Percentiles rank a stretch among this genome's conserved stretches.
Evolutionary conservation across 2,797 vertebrate genomes (phyloP).

Genomic region (Propithecus perrieri): DNA sequence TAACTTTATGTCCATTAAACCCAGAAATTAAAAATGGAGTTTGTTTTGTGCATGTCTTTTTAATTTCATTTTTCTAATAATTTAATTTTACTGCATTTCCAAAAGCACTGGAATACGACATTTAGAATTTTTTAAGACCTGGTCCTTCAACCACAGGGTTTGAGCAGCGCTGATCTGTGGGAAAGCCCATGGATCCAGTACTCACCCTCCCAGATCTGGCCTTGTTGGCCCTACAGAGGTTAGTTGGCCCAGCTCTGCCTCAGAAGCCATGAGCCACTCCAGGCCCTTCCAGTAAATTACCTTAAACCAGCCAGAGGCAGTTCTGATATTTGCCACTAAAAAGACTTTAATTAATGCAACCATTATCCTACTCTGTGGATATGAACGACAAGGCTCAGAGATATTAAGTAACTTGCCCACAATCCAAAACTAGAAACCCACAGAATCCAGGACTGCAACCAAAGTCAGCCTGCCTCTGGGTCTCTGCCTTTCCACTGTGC

Average conservation of each 20-base stretch:
- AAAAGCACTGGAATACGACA: background rate
- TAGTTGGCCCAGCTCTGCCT: background rate
- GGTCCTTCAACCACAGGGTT: background rate
- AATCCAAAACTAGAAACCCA: background rate
- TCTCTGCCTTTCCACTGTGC: background rate
- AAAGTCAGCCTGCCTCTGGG: background rate
- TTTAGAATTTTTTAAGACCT: background rate
- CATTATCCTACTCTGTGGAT: background rate
- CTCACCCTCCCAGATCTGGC: background rate
- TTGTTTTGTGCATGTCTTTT: background rate
- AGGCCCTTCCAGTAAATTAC: background rate
- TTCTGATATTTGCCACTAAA: background rate
- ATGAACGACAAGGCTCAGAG: background rate
- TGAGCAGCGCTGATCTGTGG: accelerated
- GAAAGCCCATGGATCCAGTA: background rate
- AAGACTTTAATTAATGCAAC: background rate
- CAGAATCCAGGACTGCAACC: background rate
- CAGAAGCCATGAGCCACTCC: background rate
- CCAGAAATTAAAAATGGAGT: background rate
- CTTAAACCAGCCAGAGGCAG: background rate
- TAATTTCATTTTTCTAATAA: background rate
- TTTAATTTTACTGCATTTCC: background rate
- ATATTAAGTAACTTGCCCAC: background rate
- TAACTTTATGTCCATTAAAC: background rate
- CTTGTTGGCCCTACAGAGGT: background rate